phyloP scores from a whole-genome alignment of 2,113 vertebrate species.

The Crotalus horridus region DNA sequence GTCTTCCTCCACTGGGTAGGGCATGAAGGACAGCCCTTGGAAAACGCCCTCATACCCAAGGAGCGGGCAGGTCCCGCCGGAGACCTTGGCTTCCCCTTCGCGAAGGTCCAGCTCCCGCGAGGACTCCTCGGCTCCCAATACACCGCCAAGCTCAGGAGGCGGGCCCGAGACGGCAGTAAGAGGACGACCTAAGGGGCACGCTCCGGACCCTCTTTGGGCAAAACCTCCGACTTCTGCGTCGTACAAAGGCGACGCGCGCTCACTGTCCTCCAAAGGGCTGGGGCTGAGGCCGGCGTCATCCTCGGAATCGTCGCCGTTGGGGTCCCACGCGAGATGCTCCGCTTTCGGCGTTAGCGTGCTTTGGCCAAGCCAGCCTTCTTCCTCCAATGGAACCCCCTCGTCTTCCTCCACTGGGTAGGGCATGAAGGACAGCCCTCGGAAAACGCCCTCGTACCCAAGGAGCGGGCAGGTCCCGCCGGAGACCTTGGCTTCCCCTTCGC shows the following conservation, averaged over 20 bases:
- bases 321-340: neutral
- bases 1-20: no score
- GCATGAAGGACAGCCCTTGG: no score
- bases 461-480: neutral
- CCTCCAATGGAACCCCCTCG: neutral
- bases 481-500: slow-evolving; percentile 60
- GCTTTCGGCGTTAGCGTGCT: neutral
- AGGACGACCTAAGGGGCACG: no score
- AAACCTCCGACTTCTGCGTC: neutral
- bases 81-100: no score
- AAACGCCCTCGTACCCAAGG: neutral
- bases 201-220: no score
- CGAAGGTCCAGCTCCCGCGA: no score
- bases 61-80: no score
- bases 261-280: fast-evolving
- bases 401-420: neutral
- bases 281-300: fast-evolving
- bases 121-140: no score
- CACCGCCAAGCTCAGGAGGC: no score
- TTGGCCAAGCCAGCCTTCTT: slow-evolving; percentile 19
- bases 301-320: neutral
- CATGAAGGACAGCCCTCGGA: neutral
- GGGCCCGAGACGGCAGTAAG: no score
- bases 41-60: no score
- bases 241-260: neutral